Conservation (phyloP, 2,888 invertebrate species). For the Phaedon cochleariae region DNA sequence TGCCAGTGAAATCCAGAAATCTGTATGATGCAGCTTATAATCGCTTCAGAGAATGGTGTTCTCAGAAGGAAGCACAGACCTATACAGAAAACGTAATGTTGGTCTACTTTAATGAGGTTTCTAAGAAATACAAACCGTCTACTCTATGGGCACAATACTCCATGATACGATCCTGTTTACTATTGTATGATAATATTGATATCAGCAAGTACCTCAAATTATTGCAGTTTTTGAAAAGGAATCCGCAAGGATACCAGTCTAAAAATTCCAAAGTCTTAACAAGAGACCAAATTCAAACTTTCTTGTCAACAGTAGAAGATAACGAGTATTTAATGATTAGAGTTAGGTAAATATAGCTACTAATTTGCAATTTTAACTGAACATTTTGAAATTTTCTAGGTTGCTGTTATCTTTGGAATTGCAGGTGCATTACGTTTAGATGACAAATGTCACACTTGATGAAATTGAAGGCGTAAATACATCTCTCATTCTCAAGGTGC, state of each 20-base stretch:
- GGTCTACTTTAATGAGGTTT: constrained; percentile 9
- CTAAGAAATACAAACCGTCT: constrained; percentile 14
- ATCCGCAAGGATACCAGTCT: constrained; percentile 6
- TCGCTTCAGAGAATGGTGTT: too few species aligned
- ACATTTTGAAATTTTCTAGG: too few species aligned
- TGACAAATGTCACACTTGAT: too few species aligned
- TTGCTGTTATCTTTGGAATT: too few species aligned
- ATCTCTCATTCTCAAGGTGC: too few species aligned
- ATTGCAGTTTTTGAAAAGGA: constrained; percentile 11
- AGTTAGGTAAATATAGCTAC: not conserved
- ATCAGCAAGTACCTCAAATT: constrained; percentile 2
- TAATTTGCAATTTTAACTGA: too few species aligned
- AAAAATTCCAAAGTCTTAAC: constrained; percentile 19
- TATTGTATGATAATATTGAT: constrained; percentile 8
- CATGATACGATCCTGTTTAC: constrained; percentile 11
- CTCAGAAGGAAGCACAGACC: too few species aligned
- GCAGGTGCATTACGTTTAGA: too few species aligned
- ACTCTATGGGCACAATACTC: constrained; percentile 19
- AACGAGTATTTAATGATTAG: constrained; percentile 3
- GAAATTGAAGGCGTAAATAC: too few species aligned
- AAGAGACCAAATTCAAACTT: constrained; percentile 13
- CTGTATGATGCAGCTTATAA: too few species aligned
- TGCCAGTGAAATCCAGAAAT: too few species aligned
- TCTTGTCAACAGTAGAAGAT: constrained; percentile 11
- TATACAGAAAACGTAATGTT: not conserved